A percentile compares a stretch with the other conserved stretches of the same genome.
Conservation (phyloP, 23 tunicate species). For the Corella eumyota region DNA sequence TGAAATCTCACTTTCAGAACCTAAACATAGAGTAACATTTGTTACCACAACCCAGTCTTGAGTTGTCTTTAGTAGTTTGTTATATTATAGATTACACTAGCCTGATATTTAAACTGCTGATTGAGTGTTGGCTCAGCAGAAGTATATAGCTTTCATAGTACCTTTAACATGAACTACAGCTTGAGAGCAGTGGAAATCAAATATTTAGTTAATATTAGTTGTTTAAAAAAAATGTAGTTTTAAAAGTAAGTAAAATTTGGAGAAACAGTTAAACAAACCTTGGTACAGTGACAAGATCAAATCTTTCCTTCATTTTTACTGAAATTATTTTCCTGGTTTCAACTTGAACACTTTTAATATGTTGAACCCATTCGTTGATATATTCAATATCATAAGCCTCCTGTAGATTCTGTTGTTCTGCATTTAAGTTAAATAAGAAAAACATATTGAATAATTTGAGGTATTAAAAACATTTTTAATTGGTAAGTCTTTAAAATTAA, state of each 20-base stretch:
- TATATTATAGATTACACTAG: neutral
- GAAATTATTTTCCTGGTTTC: conserved; percentile 59
- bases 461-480: no score
- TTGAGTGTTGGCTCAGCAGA: no score
- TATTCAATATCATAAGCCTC: conserved; percentile 66
- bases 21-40: no score
- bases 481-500: no score
- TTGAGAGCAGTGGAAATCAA: neutral
- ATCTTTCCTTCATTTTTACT: conserved; percentile 64
- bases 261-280: conserved; percentile 16
- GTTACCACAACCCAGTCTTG: no score
- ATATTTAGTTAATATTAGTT: neutral
- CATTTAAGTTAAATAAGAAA: neutral
- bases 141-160: no score
- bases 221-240: neutral
- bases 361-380: conserved; percentile 52
- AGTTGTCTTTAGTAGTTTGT: neutral
- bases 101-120: no score
- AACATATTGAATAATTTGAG: neutral
- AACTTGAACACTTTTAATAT: conserved; percentile 39
- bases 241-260: neutral
- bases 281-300: conserved; percentile 57
- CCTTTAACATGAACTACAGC: no score
- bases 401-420: conserved; percentile 35
- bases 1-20: no score